Conservation (phyloP, 2,888 invertebrate species). For the Aleiodes alternator region DNA sequence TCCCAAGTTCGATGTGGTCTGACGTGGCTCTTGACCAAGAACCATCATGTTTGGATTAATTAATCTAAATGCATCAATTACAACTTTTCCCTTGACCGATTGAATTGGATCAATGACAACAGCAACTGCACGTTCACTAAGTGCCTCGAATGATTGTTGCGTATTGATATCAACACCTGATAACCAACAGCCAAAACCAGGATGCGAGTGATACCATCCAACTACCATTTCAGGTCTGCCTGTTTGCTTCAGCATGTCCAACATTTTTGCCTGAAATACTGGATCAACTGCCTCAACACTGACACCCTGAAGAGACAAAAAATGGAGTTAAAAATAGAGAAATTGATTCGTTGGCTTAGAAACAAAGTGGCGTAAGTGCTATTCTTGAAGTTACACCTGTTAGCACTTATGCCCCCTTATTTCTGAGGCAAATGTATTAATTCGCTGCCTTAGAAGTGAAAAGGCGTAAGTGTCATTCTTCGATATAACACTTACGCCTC, state of each 20-base stretch:
- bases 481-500: no score
- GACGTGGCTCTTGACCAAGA: conserved; percentile 97
- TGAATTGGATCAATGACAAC: conserved; percentile 99
- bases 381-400: no score
- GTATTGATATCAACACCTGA: conserved; percentile 99
- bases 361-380: no score
- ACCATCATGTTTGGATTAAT: conserved; percentile 99
- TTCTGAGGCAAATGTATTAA: no score
- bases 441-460: no score
- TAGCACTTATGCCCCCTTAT: no score
- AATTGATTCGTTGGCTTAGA: no score
- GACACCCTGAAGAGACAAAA: conserved; percentile 81
- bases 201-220: conserved; percentile 99
- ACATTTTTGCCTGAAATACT: conserved; percentile 99
- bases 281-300: conserved; percentile 99
- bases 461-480: no score
- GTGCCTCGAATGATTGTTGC: conserved; percentile 98
- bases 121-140: conserved; percentile 98
- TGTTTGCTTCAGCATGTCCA: conserved; percentile 98
- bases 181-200: conserved; percentile 99
- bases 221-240: conserved; percentile 99
- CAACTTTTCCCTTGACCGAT: conserved; percentile 99
- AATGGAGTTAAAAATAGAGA: not conserved
- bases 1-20: conserved; percentile 98
- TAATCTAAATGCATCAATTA: conserved; percentile 99